These are phyloP conservation scores for Calcarius ornatus DNA, from an alignment of 2,113 vertebrate species.

Conservation along the genomic window DNA sequence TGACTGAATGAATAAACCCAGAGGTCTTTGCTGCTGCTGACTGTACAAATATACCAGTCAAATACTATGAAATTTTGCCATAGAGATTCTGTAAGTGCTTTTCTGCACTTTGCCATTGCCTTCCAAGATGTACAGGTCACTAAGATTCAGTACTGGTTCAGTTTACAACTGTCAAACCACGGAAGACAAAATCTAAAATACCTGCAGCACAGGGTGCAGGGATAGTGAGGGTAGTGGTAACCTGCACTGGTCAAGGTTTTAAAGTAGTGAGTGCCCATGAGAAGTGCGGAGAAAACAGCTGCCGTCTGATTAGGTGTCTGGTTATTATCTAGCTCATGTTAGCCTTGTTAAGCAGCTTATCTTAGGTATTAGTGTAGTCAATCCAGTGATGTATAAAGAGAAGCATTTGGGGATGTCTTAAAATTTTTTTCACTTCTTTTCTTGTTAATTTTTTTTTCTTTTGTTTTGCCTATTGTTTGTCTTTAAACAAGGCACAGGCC, in stretches of 20 bases:
- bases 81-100: not conserved
- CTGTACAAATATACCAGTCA: not conserved
- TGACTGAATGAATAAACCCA: not conserved
- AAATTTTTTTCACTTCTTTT: not conserved
- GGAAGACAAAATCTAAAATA: not conserved
- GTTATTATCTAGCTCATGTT: not conserved
- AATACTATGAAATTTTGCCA: not conserved
- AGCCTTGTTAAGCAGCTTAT: not conserved
- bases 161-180: not conserved
- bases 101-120: not conserved
- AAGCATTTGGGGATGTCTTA: not conserved
- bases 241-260: not conserved
- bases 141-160: not conserved
- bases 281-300: not conserved
- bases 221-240: not conserved
- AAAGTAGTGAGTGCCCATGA: not conserved
- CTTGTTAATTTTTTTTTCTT: not conserved
- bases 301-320: not conserved
- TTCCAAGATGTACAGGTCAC: not conserved
- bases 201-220: not conserved
- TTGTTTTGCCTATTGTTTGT: not conserved
- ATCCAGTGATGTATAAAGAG: not conserved
- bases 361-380: not conserved
- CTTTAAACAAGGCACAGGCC: not conserved
- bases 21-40: not conserved